phyloP scores from a whole-genome alignment of 2,113 vertebrate genomes.

The Xenopus borealis region DNA sequence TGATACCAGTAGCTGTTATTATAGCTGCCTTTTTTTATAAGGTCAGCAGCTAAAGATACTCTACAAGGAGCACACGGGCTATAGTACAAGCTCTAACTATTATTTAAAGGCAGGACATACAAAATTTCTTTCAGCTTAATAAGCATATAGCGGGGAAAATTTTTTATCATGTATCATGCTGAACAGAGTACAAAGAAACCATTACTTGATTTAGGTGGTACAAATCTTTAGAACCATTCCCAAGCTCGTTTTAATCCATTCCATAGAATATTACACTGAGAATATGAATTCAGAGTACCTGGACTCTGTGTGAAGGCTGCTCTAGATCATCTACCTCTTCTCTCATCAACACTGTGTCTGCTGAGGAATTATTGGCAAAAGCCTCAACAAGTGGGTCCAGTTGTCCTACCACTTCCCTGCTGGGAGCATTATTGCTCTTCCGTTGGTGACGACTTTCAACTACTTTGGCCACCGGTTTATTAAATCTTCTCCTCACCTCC shows the following conservation, averaged over 20 bases:
- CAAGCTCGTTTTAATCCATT: background rate
- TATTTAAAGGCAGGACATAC: too few relatives aligned
- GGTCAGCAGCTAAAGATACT: too few relatives aligned
- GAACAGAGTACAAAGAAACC: background rate
- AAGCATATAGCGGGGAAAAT: too few relatives aligned
- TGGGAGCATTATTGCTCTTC: conserved; percentile 66
- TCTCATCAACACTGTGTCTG: conserved; percentile 71
- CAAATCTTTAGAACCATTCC: background rate
- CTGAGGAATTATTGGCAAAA: conserved; percentile 70
- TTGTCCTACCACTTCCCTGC: conserved; percentile 74
- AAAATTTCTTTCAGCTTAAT: too few relatives aligned
- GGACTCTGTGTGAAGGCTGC: conserved; percentile 75
- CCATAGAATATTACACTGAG: background rate
- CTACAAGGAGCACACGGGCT: too few relatives aligned
- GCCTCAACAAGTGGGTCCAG: conserved; percentile 68
- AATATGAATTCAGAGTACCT: conserved; percentile 69
- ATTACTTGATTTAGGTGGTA: background rate
- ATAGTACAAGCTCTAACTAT: too few relatives aligned
- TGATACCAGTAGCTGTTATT: too few relatives aligned
- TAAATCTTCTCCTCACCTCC: conserved; percentile 82
- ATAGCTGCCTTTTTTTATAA: too few relatives aligned
- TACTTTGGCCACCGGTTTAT: conserved; percentile 72
- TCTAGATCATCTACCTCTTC: conserved; percentile 76
- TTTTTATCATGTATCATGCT: too few relatives aligned
- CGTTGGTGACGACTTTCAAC: conserved; percentile 77